Conservation (phyloP, 1,140 invertebrate species). For the Euwallacea fornicatus region DNA sequence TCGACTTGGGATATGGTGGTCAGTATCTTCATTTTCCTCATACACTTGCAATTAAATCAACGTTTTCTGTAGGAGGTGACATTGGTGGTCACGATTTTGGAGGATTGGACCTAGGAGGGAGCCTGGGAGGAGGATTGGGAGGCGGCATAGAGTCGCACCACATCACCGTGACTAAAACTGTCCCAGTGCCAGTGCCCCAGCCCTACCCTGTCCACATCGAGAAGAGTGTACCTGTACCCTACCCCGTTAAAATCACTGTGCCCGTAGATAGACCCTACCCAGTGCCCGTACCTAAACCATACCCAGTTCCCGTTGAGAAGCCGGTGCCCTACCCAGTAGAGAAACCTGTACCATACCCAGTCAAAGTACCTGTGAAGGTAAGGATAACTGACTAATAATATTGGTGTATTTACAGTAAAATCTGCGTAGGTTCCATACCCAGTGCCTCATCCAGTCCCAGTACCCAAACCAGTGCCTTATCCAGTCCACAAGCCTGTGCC, state of each 20-base stretch:
- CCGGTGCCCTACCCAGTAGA: slow-evolving; percentile 50
- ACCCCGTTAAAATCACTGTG: slow-evolving; percentile 57
- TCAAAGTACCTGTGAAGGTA: slow-evolving; percentile 52
- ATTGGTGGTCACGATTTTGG: slow-evolving; percentile 39
- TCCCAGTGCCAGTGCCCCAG: slow-evolving; percentile 47
- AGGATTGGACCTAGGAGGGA: slow-evolving; percentile 16
- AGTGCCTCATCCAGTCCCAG: slow-evolving; percentile 49
- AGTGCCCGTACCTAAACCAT: slow-evolving; percentile 59
- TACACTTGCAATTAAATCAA: neutral
- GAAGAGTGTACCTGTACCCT: slow-evolving; percentile 52
- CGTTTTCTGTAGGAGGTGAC: slow-evolving; percentile 10
- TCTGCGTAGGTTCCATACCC: slow-evolving; percentile 43
- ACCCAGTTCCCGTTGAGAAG: slow-evolving; percentile 57
- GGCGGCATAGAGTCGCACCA: slow-evolving; percentile 34
- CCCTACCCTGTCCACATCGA: slow-evolving; percentile 48
- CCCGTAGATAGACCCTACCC: slow-evolving; percentile 54
- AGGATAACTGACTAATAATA: neutral
- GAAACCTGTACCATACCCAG: slow-evolving; percentile 51
- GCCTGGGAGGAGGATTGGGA: slow-evolving; percentile 19
- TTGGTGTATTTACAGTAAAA: slow-evolving; percentile 38
- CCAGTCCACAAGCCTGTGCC: slow-evolving; percentile 52
- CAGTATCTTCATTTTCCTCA: neutral
- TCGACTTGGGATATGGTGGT: slow-evolving; percentile 48
- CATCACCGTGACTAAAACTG: slow-evolving; percentile 49
- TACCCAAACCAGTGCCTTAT: slow-evolving; percentile 51